phyloP scores from a whole-genome alignment of 2,113 vertebrate species.

The Platycercus adscitus region DNA sequence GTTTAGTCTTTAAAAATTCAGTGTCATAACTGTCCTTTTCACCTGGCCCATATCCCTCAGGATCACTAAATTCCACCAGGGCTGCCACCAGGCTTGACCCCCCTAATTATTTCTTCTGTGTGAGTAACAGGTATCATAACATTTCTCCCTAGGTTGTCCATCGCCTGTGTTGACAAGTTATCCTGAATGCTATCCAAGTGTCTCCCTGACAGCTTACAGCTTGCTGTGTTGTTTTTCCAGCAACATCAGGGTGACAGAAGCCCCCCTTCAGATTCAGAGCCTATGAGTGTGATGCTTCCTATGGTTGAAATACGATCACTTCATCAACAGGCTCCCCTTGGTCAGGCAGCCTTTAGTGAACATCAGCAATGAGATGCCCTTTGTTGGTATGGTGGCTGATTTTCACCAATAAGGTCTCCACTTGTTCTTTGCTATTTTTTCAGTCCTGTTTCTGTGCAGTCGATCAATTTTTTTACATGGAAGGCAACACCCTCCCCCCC shows the following conservation, averaged over 20 bases:
- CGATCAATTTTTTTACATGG: neutral
- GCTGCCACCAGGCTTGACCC: neutral
- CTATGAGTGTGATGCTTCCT: no score
- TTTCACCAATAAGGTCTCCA: neutral
- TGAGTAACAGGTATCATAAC: neutral
- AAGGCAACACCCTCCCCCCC: rapidly evolving
- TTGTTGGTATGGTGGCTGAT: neutral
- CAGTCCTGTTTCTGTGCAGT: neutral
- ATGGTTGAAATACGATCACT: neutral
- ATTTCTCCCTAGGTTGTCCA: neutral
- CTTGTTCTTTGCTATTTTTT: neutral
- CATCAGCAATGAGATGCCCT: neutral
- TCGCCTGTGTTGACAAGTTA: neutral
- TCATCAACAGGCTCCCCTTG: neutral
- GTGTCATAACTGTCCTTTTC: neutral
- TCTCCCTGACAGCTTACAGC: neutral
- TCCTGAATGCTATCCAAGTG: neutral
- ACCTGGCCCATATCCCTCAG: neutral
- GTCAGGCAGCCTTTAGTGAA: neutral
- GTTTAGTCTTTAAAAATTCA: neutral
- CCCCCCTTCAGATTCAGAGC: neutral
- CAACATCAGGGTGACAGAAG: neutral
- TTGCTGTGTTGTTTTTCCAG: neutral
- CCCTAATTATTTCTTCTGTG: neutral
- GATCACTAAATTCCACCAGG: neutral